Percentiles rank a stretch among this genome's conserved stretches.
phyloP scores from a whole-genome alignment of 2,113 vertebrate species.

The Vulpes lagopus region DNA sequence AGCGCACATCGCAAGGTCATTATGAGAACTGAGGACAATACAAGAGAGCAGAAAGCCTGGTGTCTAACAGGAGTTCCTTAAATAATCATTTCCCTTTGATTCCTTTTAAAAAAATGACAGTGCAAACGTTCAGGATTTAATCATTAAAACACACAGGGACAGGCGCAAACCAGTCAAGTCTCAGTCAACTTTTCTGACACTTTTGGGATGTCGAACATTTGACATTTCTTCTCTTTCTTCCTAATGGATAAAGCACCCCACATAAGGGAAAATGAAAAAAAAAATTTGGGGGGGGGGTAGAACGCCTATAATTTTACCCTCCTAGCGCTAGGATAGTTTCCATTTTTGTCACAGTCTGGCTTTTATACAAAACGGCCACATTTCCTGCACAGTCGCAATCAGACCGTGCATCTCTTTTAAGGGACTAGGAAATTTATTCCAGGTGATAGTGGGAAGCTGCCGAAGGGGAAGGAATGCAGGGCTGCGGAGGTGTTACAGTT shows the following conservation, averaged over 20 bases:
- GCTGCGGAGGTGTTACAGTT: slow-evolving; percentile 38
- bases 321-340: neutral
- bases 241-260: neutral
- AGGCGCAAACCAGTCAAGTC: neutral
- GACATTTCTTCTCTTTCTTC: slow-evolving; percentile 14
- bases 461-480: neutral
- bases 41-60: neutral
- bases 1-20: neutral
- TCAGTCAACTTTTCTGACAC: neutral
- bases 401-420: neutral
- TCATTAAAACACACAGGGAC: neutral
- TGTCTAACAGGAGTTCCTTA: neutral
- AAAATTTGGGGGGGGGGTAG: neutral
- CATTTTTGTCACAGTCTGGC: slow-evolving; percentile 35
- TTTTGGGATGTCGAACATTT: neutral
- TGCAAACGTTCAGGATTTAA: neutral
- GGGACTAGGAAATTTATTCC: slow-evolving; percentile 20
- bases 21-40: neutral
- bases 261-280: slow-evolving; percentile 40
- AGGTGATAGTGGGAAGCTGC: slow-evolving; percentile 50
- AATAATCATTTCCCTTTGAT: slow-evolving; percentile 15
- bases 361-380: slow-evolving; percentile 34
- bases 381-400: neutral
- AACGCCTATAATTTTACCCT: slow-evolving; percentile 1
- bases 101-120: slow-evolving; percentile 35